A percentile compares a stretch with the other conserved stretches of the same genome.
Conservation (phyloP, 2,113 vertebrate genomes). For the Rhipidura dahli region DNA sequence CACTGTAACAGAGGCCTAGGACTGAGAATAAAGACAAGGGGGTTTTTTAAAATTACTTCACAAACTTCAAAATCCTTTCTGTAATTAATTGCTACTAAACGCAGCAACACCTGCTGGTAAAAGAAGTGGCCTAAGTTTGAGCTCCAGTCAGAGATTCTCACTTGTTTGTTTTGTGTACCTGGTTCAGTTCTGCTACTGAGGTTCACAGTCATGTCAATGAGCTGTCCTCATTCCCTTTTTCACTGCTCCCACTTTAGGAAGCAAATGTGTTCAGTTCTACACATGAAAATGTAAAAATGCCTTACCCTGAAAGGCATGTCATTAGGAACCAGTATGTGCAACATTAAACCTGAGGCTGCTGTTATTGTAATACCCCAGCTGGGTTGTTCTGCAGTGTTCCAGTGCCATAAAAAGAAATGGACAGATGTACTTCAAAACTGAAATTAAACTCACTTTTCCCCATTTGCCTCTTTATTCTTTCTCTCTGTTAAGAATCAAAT, state of each 20-base stretch:
- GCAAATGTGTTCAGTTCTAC: not conserved
- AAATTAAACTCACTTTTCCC: not conserved
- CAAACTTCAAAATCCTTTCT: not conserved
- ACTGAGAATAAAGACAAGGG: not conserved
- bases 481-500: not conserved
- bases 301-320: not conserved
- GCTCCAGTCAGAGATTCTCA: not conserved
- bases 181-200: not conserved
- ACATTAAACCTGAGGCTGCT: not conserved
- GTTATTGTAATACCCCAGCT: not conserved
- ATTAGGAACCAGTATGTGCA: not conserved
- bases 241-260: not conserved
- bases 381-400: not conserved
- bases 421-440: not conserved
- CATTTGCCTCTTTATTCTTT: not conserved
- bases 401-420: not conserved
- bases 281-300: not conserved
- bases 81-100: not conserved
- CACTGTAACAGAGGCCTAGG: not conserved
- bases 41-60: not conserved
- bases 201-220: not conserved
- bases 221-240: not conserved
- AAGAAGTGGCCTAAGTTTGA: not conserved
- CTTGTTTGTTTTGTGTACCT: not conserved
- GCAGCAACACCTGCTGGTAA: slow-evolving; percentile 30